phyloP scores from a whole-genome alignment of 2,113 vertebrate genomes.

The Tetrax tetrax region DNA sequence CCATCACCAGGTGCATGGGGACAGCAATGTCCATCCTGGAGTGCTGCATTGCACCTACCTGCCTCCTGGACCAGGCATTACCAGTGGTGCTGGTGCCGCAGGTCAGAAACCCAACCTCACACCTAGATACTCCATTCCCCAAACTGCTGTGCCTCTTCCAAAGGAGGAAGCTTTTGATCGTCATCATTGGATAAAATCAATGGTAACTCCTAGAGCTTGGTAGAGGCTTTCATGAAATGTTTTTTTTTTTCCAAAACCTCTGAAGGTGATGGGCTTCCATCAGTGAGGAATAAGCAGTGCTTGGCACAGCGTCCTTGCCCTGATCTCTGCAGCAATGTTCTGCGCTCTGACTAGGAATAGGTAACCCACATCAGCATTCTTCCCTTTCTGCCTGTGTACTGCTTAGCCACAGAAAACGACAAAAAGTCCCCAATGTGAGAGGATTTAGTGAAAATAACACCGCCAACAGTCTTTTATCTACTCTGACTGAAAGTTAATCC shows the following conservation, averaged over 20 bases:
- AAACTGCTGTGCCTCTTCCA: background rate
- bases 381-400: background rate
- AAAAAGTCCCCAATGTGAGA: constrained; percentile 72
- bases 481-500: constrained; percentile 83
- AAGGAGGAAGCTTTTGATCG: background rate
- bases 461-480: constrained; percentile 82
- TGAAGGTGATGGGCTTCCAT: background rate
- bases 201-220: background rate
- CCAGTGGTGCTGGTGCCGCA: background rate
- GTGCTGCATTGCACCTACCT: background rate
- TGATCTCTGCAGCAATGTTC: background rate
- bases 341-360: background rate
- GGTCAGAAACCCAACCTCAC: background rate
- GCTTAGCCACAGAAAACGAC: constrained; percentile 62
- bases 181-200: background rate
- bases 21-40: background rate
- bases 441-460: constrained; percentile 73
- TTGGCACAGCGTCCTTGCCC: background rate
- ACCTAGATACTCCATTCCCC: background rate
- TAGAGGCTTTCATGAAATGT: background rate
- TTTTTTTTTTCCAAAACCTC: background rate
- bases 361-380: constrained; percentile 47
- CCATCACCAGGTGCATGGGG: background rate
- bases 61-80: background rate
- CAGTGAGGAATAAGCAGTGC: background rate